These are phyloP conservation scores for Cheirogaleus medius DNA, from an alignment of 2,113 vertebrate genomes.

Conservation along the genomic window DNA sequence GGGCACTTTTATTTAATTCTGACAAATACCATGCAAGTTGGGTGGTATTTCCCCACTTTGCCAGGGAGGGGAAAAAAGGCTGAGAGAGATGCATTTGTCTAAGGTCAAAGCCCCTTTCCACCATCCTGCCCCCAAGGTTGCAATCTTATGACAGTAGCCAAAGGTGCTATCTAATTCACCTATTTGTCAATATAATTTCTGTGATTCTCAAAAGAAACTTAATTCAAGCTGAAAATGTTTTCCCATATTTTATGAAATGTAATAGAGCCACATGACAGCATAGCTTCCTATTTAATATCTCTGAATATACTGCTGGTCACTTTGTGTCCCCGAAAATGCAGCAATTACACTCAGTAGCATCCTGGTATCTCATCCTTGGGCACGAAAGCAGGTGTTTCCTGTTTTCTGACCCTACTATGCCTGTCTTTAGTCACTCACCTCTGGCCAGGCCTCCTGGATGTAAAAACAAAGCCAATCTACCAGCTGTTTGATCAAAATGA, in stretches of 20 bases:
- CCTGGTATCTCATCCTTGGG: not conserved
- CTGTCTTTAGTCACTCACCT: not conserved
- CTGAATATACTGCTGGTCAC: not conserved
- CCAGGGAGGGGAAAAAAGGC: not conserved
- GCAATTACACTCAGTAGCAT: not conserved
- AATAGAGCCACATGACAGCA: not conserved
- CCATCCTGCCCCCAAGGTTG: not conserved
- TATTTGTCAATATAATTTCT: not conserved
- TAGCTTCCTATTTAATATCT: not conserved
- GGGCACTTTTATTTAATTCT: constrained; percentile 4
- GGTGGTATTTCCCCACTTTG: not conserved
- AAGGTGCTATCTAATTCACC: not conserved
- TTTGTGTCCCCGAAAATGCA: not conserved
- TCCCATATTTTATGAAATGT: not conserved
- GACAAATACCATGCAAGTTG: not conserved
- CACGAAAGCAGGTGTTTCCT: not conserved
- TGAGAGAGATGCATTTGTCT: not conserved
- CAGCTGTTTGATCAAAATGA: not conserved
- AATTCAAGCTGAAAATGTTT: constrained; percentile 13
- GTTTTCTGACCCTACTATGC: not conserved
- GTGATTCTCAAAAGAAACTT: not conserved
- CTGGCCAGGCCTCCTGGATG: not conserved
- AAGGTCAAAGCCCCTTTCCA: not conserved
- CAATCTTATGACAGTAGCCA: not conserved
- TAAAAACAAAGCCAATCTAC: not conserved